These are phyloP conservation scores for Pharmacophagus antenor DNA, from an alignment of 2,888 invertebrate genomes.

Conservation along the genomic window DNA sequence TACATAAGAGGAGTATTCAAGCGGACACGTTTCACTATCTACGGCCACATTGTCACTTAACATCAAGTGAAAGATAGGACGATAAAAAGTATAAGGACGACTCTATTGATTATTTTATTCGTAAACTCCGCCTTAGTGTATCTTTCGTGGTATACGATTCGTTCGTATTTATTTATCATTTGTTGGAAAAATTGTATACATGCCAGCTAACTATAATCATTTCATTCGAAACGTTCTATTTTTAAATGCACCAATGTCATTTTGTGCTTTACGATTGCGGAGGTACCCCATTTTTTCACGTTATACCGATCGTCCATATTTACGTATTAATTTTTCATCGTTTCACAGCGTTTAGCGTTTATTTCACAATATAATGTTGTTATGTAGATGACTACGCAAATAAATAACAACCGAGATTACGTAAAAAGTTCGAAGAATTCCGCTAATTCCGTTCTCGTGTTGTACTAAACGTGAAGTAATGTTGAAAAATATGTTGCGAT, in stretches of 20 bases:
- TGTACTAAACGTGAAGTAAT: constrained; percentile 15
- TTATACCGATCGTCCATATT: constrained; percentile 24
- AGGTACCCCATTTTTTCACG: constrained; percentile 33
- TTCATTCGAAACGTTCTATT: constrained; percentile 41
- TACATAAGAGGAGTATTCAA: too few relatives aligned
- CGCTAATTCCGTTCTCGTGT: constrained; percentile 36
- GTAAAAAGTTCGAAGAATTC: constrained; percentile 32
- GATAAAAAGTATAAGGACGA: too few relatives aligned
- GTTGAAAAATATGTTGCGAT: constrained; percentile 17
- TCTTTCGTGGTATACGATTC: constrained; percentile 28
- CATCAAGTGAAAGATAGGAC: too few relatives aligned
- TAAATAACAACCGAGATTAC: constrained; percentile 27
- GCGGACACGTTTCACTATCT: too few relatives aligned
- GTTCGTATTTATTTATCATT: constrained; percentile 35
- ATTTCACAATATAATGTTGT: constrained; percentile 1
- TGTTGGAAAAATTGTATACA: constrained; percentile 40
- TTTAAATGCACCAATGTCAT: constrained; percentile 41
- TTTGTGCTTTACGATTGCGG: constrained; percentile 37
- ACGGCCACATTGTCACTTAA: too few relatives aligned
- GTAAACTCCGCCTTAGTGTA: constrained; percentile 22
- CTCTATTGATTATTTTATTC: too few relatives aligned
- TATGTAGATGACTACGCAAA: constrained; percentile 13
- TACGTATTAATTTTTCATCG: constrained; percentile 32
- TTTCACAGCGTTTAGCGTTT: constrained; percentile 12
- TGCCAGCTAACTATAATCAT: constrained; percentile 41